A percentile compares a stretch with the other conserved stretches of the same genome.
These are phyloP conservation scores for Athripsodes cinereus DNA, from an alignment of 2,888 invertebrate species.

Conservation along the genomic window DNA sequence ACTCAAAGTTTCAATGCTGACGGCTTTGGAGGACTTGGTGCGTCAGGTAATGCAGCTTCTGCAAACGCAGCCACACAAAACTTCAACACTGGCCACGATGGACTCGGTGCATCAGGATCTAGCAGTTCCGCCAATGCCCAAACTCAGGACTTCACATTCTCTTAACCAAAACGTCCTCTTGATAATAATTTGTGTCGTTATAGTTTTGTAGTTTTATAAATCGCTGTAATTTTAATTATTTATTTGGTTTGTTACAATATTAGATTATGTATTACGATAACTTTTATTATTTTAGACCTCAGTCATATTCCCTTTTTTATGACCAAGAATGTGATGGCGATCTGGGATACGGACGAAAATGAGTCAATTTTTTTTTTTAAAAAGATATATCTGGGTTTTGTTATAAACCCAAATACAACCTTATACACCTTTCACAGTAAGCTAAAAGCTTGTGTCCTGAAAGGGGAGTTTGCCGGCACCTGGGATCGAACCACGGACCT, in stretches of 20 bases:
- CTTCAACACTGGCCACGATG: constrained; percentile 10
- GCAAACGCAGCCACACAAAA: constrained; percentile 20
- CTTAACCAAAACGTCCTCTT: background rate
- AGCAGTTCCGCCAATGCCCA: constrained; percentile 19
- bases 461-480: no score
- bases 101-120: constrained; percentile 18
- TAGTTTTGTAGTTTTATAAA: constrained; percentile 8
- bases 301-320: no score
- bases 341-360: no score
- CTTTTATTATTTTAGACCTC: no score
- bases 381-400: no score
- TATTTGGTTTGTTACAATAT: constrained; percentile 28
- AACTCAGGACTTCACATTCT: constrained; percentile 23
- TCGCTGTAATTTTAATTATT: constrained; percentile 27
- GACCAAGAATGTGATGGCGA: no score
- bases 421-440: no score
- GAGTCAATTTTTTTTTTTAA: no score
- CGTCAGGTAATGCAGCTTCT: constrained; percentile 13
- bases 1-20: constrained; percentile 22
- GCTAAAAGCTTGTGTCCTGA: no score
- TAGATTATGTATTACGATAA: constrained; percentile 13
- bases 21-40: constrained; percentile 14
- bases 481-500: no score
- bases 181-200: background rate
- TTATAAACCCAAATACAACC: no score